Evolutionary conservation across 2,797 vertebrate species (phyloP).

Genomic region (Eremophila alpestris): DNA sequence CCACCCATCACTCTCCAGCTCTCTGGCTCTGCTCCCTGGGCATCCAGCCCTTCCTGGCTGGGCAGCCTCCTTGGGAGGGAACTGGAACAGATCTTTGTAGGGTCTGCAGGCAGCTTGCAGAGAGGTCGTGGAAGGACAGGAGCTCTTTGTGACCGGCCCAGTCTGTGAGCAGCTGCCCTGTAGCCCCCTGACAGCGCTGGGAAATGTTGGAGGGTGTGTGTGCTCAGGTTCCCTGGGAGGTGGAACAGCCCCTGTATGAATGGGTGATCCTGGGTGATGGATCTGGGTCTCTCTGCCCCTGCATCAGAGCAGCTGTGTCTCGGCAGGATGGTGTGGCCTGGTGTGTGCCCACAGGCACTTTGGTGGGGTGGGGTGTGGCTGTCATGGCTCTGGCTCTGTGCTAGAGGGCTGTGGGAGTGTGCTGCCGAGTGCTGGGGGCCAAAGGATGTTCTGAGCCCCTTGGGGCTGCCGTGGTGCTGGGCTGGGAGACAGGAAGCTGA

Average conservation of each 20-base stretch:
- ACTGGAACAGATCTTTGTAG: background rate
- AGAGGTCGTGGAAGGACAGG: background rate
- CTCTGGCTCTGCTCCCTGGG: background rate
- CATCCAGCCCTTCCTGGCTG: background rate
- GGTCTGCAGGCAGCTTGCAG: background rate
- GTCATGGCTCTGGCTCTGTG: fast-evolving
- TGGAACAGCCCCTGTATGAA: background rate
- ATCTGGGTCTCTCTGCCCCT: background rate
- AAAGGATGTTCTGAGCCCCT: background rate
- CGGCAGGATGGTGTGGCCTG: background rate
- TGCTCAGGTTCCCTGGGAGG: background rate
- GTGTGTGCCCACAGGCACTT: background rate
- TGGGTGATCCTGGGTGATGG: background rate
- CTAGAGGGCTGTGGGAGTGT: background rate
- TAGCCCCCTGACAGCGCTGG: background rate
- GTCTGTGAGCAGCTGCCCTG: fast-evolving
- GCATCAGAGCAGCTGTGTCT: background rate
- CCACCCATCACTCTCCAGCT: background rate
- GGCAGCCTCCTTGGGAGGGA: background rate
- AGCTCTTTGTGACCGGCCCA: background rate
- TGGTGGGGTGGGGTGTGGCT: too few relatives aligned
- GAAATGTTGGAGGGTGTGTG: background rate
- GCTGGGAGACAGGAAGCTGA: background rate
- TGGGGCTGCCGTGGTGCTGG: background rate
- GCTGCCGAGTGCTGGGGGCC: background rate